Base-by-base conservation (phyloP, 2,113 vertebrate species). In the Aegithalos caudatus region DNA sequence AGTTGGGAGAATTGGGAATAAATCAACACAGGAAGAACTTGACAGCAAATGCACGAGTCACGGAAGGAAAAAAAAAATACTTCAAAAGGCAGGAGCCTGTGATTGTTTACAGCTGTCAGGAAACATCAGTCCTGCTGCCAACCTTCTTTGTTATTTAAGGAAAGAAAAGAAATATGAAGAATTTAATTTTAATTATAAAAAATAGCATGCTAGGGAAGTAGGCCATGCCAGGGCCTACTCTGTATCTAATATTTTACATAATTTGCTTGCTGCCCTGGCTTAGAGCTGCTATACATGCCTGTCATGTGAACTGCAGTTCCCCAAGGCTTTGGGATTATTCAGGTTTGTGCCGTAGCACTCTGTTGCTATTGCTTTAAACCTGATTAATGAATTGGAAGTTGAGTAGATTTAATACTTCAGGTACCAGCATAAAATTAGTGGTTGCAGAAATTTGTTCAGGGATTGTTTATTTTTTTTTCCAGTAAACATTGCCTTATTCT, bases 121-220 rank as follows among this genome's bases (percentile, higher is more conserved):
- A 96, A 96, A 81, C 64, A 86, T 82, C 18, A 51, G 31, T 79
- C 64, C 72, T 92, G 76, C 45, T 95, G 57, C 57, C 61, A 92
- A 1, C 92, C 78, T 86, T 88, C 78, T 86, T 91, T 0, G 2
- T 58, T 94, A 87, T 90, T 95, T 92, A 81, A 82, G 48, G 76
- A 90, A 95, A 91, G 57, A 72, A 85, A 93, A 82, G 25, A 90
- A 93, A 81, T 81, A 54, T 58, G 45, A 94, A 78, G n/a, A 96
- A 92, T 94, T 96, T 90, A 31, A 80, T 93, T 91, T 94, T 94
- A 71, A 69, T 97, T 92, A 60, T 87, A 81, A 82, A 87, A 94
- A 96, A 93, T 72, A 94, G 65, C 50, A 81, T 1, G 0, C 40
- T 48, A 76, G 62, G 86, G 37, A 94, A 94, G 82, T 37, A 40